phyloP scores from a whole-genome alignment of 2,888 invertebrate species.

The Silvanus unidentatus region DNA sequence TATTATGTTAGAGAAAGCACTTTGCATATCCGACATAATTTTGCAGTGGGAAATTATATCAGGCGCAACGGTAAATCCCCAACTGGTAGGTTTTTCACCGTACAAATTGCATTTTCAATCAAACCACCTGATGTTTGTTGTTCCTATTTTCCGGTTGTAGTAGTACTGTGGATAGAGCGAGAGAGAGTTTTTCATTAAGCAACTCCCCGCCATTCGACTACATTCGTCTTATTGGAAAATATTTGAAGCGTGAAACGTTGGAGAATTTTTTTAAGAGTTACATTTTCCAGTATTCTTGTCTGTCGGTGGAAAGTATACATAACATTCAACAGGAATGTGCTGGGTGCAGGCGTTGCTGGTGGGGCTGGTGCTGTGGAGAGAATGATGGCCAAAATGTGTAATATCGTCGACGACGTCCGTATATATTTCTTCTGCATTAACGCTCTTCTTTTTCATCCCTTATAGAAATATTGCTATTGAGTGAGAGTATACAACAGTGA shows the following conservation, averaged over 20 bases:
- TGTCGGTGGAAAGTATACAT: conserved; percentile 13
- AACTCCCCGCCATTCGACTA: conserved; percentile 27
- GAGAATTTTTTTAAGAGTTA: conserved; percentile 34
- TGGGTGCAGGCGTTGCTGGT: no score
- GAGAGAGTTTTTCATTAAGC: conserved; percentile 40
- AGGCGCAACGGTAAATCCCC: no score
- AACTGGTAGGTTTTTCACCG: not conserved
- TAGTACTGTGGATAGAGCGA: no score
- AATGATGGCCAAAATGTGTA: conserved; percentile 13
- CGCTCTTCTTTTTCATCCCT: conserved; percentile 24
- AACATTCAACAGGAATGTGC: conserved; percentile 35
- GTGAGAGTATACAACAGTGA: conserved; percentile 14
- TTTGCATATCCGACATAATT: no score
- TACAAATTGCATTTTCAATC: conserved; percentile 20
- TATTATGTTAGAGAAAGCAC: no score
- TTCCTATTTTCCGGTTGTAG: conserved; percentile 22
- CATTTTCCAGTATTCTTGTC: conserved; percentile 26
- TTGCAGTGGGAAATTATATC: no score
- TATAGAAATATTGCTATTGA: conserved; percentile 27
- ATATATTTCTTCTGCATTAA: conserved; percentile 30
- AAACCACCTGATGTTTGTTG: conserved; percentile 34
- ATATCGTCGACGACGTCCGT: conserved; percentile 14
- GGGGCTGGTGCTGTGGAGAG: conserved; percentile 17
- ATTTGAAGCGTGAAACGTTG: conserved; percentile 35
- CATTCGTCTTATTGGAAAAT: conserved; percentile 34